Evolutionary conservation across 2,888 invertebrate genomes (phyloP).

Genomic region (Odiellus spinosus): DNA sequence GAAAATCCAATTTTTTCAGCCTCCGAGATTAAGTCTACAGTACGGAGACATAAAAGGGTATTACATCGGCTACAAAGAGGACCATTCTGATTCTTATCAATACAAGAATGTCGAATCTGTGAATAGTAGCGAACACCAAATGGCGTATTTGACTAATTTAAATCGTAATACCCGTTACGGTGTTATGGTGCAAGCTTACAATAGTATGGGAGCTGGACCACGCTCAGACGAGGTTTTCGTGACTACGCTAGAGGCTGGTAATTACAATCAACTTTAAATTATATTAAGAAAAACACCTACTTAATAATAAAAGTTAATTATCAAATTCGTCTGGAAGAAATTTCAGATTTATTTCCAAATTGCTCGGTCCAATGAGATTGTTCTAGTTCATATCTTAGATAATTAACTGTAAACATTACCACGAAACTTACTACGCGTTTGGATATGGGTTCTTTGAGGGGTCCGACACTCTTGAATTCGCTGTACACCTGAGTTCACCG

Average conservation of each 20-base stretch:
- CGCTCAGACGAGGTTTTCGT: conserved; percentile 14
- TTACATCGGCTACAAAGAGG: conserved; percentile 28
- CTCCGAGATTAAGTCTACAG: conserved; percentile 25
- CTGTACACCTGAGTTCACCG: too few relatives aligned
- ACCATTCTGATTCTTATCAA: conserved; percentile 14
- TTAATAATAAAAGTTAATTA: too few relatives aligned
- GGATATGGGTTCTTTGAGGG: too few relatives aligned
- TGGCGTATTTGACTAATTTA: conserved; percentile 14
- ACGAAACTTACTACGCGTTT: too few relatives aligned
- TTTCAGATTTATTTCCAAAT: too few relatives aligned
- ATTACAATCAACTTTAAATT: neutral
- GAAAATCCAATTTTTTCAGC: too few relatives aligned
- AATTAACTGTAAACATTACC: too few relatives aligned
- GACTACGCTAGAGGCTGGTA: conserved; percentile 16
- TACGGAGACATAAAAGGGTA: conserved; percentile 30
- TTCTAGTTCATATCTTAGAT: too few relatives aligned
- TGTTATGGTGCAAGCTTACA: conserved; percentile 16
- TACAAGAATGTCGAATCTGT: conserved; percentile 20
- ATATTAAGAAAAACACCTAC: too few relatives aligned
- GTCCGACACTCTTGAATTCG: too few relatives aligned
- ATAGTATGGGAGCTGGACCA: conserved; percentile 16
- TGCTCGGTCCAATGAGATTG: too few relatives aligned
- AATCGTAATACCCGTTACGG: conserved; percentile 12
- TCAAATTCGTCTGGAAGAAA: too few relatives aligned
- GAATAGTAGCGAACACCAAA: conserved; percentile 2